Conservation (phyloP, 1,140 invertebrate species). For the Heterodera schachtii region DNA sequence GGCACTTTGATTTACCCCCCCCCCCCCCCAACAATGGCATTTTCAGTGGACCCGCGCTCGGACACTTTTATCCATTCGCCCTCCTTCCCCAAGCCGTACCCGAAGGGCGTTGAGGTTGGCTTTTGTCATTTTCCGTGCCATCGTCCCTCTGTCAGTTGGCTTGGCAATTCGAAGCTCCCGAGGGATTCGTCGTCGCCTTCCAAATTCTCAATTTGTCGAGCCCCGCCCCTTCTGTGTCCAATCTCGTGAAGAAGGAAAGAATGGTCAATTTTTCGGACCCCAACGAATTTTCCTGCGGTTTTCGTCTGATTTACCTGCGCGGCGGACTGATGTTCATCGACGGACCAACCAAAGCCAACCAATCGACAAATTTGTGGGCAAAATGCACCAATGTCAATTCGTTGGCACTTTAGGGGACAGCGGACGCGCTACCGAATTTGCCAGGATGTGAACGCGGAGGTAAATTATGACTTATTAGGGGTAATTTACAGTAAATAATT, state of each 20-base stretch:
- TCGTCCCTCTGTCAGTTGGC: slow-evolving; percentile 20
- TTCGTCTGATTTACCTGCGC: slow-evolving; percentile 19
- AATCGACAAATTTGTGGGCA: not conserved
- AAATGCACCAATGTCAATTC: not conserved
- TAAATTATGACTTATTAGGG: not conserved
- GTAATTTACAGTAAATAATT: not conserved
- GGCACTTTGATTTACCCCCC: no score
- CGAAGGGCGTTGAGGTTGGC: slow-evolving; percentile 33
- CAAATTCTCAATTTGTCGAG: slow-evolving; percentile 33
- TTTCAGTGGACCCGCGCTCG: slow-evolving; percentile 29
- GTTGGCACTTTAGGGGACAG: not conserved
- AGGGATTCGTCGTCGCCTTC: slow-evolving; percentile 37
- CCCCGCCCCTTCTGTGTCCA: slow-evolving; percentile 8
- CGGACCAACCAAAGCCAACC: not conserved
- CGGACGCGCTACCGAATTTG: slow-evolving; percentile 16
- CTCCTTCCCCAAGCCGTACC: slow-evolving; percentile 60
- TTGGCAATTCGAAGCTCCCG: slow-evolving; percentile 45
- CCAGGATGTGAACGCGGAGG: not conserved
- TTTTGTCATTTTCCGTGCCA: not conserved
- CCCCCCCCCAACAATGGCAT: not conserved
- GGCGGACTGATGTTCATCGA: slow-evolving; percentile 27
- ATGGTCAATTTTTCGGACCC: not conserved
- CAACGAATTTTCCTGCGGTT: slow-evolving; percentile 20
- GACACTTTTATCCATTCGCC: slow-evolving; percentile 62
- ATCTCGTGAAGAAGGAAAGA: not conserved